Percentiles rank a stretch among this genome's conserved stretches.
phyloP scores from a whole-genome alignment of 2,113 vertebrate genomes.

The Ardeotis arabs region DNA sequence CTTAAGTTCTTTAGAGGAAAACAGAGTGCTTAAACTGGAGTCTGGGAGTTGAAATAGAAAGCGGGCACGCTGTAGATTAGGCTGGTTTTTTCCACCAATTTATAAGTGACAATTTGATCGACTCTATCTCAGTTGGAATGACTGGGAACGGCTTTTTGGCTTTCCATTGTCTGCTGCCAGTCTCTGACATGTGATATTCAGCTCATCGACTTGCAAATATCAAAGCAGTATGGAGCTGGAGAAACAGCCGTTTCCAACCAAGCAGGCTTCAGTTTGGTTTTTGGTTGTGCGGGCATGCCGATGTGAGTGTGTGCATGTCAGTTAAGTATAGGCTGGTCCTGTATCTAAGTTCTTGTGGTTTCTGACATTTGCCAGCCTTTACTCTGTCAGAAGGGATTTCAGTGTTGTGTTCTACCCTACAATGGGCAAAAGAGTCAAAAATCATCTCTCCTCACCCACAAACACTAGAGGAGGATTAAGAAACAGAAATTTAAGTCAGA shows the following conservation, averaged over 20 bases:
- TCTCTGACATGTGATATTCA: neutral
- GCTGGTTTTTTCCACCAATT: neutral
- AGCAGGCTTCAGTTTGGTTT: neutral
- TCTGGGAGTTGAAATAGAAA: neutral
- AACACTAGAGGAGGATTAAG: conserved; percentile 17
- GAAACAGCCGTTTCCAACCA: neutral
- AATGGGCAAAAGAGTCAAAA: neutral
- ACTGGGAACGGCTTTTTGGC: neutral
- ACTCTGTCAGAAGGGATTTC: neutral
- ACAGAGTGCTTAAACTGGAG: conserved; percentile 6
- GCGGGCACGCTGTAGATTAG: neutral
- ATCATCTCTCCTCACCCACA: neutral
- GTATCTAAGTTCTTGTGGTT: conserved; percentile 16
- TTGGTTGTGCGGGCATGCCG: neutral
- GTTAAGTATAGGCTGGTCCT: neutral
- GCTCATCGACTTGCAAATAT: neutral
- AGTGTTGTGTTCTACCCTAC: neutral
- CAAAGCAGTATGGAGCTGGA: neutral
- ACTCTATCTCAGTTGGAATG: neutral
- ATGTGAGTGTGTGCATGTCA: neutral
- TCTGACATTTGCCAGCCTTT: conserved; percentile 22
- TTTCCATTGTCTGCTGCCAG: conserved; percentile 43
- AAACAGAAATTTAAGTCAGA: conserved; percentile 35
- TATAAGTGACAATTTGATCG: conserved; percentile 42
- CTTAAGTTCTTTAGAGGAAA: conserved; percentile 25